Conservation (phyloP, 2,113 vertebrate species). For the Salvelinus namaycush region DNA sequence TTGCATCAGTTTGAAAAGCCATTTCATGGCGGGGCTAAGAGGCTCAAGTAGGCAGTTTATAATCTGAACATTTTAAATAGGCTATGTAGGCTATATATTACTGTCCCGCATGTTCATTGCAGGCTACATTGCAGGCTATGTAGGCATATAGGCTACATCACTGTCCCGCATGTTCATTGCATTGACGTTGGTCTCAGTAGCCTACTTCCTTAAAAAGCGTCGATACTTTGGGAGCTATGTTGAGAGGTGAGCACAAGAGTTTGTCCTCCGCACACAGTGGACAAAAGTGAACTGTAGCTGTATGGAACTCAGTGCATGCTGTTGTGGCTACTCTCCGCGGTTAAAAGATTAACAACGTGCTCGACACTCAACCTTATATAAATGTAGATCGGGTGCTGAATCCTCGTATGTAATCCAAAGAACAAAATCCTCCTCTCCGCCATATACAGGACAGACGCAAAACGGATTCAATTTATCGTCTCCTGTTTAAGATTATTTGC, state of each 20-base stretch:
- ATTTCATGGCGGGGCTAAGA: conserved; percentile 23
- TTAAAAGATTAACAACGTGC: no score
- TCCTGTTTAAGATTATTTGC: conserved; percentile 57
- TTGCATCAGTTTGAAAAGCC: neutral
- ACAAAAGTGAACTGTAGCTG: conserved; percentile 52
- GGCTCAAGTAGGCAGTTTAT: neutral
- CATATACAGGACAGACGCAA: conserved; percentile 31
- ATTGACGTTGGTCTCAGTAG: neutral
- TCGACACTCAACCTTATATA: conserved; percentile 63
- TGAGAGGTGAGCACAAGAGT: conserved; percentile 46
- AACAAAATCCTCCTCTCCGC: conserved; percentile 1
- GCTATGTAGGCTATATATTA: neutral
- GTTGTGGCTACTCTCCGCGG: conserved; percentile 25
- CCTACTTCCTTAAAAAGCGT: conserved; percentile 1
- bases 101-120: neutral
- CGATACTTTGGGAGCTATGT: conserved; percentile 39
- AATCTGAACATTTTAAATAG: conserved; percentile 4
- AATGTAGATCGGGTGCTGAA: no score
- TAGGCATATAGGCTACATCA: conserved; percentile 47
- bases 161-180: neutral
- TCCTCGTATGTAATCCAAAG: no score
- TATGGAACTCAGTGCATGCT: conserved; percentile 34
- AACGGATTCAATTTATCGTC: conserved; percentile 33
- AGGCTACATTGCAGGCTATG: conserved; percentile 6
- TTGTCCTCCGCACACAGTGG: conserved; percentile 37